These are phyloP conservation scores for Synodontis membranacea DNA, from an alignment of 2,113 vertebrate genomes.

Conservation along the genomic window DNA sequence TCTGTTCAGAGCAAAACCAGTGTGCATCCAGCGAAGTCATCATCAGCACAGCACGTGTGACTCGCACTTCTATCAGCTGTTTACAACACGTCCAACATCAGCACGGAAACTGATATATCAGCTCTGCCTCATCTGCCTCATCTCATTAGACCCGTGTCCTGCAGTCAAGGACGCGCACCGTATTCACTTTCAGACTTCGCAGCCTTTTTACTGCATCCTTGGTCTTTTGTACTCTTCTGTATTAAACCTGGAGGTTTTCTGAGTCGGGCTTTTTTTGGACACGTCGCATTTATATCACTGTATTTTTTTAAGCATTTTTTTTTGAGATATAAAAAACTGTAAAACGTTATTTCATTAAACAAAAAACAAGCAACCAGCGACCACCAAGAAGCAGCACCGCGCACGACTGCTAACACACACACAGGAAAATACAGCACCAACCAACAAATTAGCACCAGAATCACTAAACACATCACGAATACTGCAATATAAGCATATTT, in stretches of 20 bases:
- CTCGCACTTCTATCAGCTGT: constrained; percentile 32
- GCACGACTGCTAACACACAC: neutral
- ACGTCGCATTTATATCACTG: neutral
- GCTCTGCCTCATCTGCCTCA: constrained; percentile 3
- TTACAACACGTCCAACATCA: constrained; percentile 35
- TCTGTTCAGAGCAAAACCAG: neutral
- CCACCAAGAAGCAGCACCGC: neutral
- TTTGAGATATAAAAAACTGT: neutral
- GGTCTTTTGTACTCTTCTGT: neutral
- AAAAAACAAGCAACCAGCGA: neutral
- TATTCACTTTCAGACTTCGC: neutral
- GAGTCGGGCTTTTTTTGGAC: neutral
- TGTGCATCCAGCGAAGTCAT: constrained; percentile 3
- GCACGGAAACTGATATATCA: constrained; percentile 21
- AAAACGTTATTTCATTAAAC: neutral
- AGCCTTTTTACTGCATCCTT: neutral
- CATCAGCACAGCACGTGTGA: constrained; percentile 3
- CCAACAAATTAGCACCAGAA: neutral
- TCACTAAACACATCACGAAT: neutral
- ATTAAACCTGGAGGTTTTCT: neutral
- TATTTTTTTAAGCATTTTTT: neutral
- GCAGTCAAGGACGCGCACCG: neutral
- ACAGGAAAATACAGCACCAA: neutral
- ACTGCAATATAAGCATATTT: neutral
- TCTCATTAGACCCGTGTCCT: neutral